These are phyloP conservation scores for Perca flavescens DNA, from an alignment of 2,113 vertebrate genomes.

Conservation along the genomic window DNA sequence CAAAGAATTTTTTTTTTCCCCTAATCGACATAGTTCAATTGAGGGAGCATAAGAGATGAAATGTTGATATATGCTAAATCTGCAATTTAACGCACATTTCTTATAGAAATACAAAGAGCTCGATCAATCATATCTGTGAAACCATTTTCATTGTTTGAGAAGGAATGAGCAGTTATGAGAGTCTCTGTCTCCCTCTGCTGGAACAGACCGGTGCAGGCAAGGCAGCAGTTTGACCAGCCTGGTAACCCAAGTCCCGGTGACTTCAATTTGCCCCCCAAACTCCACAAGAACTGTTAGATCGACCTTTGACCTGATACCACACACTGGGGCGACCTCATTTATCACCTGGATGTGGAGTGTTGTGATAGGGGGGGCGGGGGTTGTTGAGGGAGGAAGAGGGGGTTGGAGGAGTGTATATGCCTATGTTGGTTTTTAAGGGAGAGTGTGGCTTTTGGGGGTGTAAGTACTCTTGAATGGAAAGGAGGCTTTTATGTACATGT, in stretches of 20 bases:
- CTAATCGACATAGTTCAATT: too few relatives aligned
- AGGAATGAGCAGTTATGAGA: neutral
- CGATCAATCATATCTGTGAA: neutral
- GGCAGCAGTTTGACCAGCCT: constrained; percentile 1
- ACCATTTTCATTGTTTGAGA: neutral
- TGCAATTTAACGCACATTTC: neutral
- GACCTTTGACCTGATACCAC: constrained; percentile 64
- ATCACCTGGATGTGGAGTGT: constrained; percentile 75
- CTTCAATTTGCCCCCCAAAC: constrained; percentile 58
- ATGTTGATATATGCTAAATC: neutral
- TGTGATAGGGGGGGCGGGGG: constrained; percentile 55
- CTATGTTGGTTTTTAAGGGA: constrained; percentile 1
- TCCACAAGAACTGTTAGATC: constrained; percentile 57
- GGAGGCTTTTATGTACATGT: constrained; percentile 67
- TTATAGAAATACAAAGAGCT: neutral
- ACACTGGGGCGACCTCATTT: constrained; percentile 74
- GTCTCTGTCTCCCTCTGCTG: constrained; percentile 76
- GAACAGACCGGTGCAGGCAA: neutral
- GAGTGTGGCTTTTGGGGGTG: constrained; percentile 19
- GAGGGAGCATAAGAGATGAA: too few relatives aligned
- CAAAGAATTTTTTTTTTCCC: too few relatives aligned
- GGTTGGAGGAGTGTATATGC: neutral
- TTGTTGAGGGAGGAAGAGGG: neutral
- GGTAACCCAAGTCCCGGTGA: constrained; percentile 47
- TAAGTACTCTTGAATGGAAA: constrained; percentile 42